These are phyloP conservation scores for Lonchura striata DNA, from an alignment of 2,113 vertebrate genomes.

Conservation along the genomic window DNA sequence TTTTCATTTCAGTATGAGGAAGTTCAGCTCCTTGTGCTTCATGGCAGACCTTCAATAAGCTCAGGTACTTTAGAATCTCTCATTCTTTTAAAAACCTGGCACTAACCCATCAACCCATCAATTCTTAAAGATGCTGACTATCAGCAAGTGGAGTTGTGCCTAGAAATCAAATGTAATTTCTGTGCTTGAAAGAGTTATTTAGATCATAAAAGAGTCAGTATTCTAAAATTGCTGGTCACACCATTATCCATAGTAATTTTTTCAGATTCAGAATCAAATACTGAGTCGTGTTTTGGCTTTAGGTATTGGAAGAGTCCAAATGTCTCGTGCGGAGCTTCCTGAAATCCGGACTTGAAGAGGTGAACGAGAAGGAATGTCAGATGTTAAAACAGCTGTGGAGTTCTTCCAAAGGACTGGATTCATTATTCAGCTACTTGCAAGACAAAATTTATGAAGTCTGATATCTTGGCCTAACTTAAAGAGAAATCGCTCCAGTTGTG, in stretches of 20 bases:
- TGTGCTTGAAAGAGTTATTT: not conserved
- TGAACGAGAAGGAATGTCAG: constrained; percentile 94
- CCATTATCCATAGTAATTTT: not conserved
- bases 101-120: not conserved
- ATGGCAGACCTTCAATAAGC: not conserved
- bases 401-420: constrained; percentile 95
- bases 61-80: not conserved
- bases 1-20: not conserved
- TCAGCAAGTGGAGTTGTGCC: not conserved
- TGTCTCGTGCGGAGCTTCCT: constrained; percentile 90
- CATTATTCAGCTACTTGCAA: constrained; percentile 92
- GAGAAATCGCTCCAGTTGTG: not conserved
- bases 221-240: not conserved
- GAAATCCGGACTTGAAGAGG: constrained; percentile 88
- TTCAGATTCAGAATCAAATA: not conserved
- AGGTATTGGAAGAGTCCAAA: constrained; percentile 97
- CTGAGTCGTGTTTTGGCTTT: constrained; percentile 5
- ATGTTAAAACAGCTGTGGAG: constrained; percentile 97
- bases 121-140: not conserved
- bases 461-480: constrained; percentile 16
- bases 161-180: not conserved
- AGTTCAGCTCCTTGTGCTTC: not conserved
- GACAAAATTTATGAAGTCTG: constrained; percentile 91
- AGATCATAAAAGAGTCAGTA: not conserved
- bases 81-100: not conserved